Percentiles rank a stretch among this genome's conserved stretches.
Conservation (phyloP, 2,113 vertebrate species). For the Vulpes ferrilata region DNA sequence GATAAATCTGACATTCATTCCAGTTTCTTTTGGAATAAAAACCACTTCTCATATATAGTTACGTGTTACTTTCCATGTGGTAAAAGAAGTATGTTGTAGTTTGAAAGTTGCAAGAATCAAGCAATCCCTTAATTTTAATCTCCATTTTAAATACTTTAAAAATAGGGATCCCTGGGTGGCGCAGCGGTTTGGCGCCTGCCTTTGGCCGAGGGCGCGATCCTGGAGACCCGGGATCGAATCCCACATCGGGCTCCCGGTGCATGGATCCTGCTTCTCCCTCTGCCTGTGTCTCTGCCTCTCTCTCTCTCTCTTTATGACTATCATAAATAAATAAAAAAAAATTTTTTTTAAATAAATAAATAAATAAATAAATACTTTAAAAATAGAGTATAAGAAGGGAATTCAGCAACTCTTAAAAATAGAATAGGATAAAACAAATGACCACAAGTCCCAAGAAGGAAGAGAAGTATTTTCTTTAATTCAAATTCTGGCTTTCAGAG, state of each 20-base stretch:
- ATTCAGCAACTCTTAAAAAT: slow-evolving; percentile 13
- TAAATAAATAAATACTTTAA: slow-evolving; percentile 38
- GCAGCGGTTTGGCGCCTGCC: no score
- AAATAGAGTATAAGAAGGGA: neutral
- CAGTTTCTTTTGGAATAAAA: neutral
- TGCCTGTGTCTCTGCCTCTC: no score
- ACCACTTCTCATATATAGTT: neutral
- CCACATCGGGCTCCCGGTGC: no score
- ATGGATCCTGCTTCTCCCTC: no score
- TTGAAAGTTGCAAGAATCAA: neutral
- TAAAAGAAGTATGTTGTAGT: neutral
- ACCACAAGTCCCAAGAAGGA: neutral
- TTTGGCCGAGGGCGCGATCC: no score
- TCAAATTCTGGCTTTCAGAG: slow-evolving; percentile 23
- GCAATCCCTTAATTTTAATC: neutral
- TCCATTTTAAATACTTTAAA: neutral
- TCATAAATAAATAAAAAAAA: no score
- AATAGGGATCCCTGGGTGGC: no score
- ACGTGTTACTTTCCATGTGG: neutral
- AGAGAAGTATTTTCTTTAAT: neutral
- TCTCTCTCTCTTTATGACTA: no score
- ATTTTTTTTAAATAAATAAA: no score
- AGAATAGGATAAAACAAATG: neutral
- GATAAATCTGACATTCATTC: neutral
- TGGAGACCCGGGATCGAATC: no score